phyloP scores from a whole-genome alignment of 2,113 vertebrate species.

The Brevimyrus niger region DNA sequence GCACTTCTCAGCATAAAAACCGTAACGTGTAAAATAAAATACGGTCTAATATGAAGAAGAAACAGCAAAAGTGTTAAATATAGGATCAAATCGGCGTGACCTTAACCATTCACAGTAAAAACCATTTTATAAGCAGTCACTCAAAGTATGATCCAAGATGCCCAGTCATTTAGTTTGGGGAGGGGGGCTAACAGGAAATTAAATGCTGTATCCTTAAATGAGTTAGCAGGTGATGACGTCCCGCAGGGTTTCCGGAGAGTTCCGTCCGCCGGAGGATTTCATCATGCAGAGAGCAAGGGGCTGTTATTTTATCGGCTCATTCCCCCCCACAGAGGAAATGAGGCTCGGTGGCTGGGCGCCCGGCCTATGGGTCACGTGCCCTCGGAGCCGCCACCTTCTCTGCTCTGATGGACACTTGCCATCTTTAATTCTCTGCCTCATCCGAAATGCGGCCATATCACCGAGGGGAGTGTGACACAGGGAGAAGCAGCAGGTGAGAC shows the following conservation, averaged over 20 bases:
- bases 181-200: not conserved
- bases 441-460: not conserved
- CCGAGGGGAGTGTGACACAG: not conserved
- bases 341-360: not conserved
- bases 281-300: not conserved
- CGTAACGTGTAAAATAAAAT: not conserved
- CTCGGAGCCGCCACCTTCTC: too few species aligned
- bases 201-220: not conserved
- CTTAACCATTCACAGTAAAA: not conserved
- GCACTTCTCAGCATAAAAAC: too few species aligned
- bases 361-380: not conserved
- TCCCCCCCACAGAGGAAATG: not conserved
- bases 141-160: not conserved
- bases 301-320: not conserved
- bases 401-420: not conserved
- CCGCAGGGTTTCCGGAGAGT: not conserved
- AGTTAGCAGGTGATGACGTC: not conserved
- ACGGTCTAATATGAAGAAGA: not conserved
- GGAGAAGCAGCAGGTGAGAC: rapidly evolving
- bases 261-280: not conserved
- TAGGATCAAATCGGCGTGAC: not conserved
- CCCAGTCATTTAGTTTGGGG: not conserved
- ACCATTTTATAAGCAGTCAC: not conserved
- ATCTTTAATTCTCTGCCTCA: not conserved
- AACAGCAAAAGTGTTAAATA: not conserved